Conservation (phyloP, 2,113 vertebrate species). For the Nesoenas mayeri region DNA sequence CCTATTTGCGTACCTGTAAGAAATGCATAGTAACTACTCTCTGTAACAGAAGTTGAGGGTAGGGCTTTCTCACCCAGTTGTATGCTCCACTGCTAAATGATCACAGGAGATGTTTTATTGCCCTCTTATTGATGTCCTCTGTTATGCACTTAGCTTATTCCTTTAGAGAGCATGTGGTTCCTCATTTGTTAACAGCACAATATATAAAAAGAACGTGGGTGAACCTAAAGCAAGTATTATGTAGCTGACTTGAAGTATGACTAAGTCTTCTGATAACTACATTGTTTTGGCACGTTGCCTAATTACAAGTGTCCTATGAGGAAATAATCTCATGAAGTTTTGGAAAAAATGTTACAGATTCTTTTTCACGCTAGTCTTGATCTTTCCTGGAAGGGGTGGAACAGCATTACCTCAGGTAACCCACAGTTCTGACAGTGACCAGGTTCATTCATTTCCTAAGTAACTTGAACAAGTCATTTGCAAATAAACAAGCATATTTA, state of each 20-base stretch:
- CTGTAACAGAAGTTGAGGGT: rapidly evolving
- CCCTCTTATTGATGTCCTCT: rapidly evolving
- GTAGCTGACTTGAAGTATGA: background rate
- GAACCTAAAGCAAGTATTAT: background rate
- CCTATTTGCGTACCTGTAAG: background rate
- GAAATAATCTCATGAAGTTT: background rate
- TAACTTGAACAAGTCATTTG: background rate
- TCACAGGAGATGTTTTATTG: background rate
- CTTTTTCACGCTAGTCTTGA: background rate
- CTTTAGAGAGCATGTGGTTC: background rate
- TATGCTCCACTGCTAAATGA: background rate
- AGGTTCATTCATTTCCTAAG: background rate
- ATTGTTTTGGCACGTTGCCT: rapidly evolving
- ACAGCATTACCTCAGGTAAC: background rate
- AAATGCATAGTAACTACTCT: rapidly evolving
- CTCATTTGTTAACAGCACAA: background rate
- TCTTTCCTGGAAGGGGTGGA: background rate
- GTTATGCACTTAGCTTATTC: rapidly evolving
- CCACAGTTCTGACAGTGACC: background rate
- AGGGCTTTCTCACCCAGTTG: background rate
- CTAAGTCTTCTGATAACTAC: background rate
- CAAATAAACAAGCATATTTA: background rate
- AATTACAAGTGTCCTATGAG: rapidly evolving
- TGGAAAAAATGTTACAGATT: background rate
- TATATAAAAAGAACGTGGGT: background rate